phyloP scores from a whole-genome alignment of 1,140 invertebrate genomes.

The Pseudomyrmex gracilis region DNA sequence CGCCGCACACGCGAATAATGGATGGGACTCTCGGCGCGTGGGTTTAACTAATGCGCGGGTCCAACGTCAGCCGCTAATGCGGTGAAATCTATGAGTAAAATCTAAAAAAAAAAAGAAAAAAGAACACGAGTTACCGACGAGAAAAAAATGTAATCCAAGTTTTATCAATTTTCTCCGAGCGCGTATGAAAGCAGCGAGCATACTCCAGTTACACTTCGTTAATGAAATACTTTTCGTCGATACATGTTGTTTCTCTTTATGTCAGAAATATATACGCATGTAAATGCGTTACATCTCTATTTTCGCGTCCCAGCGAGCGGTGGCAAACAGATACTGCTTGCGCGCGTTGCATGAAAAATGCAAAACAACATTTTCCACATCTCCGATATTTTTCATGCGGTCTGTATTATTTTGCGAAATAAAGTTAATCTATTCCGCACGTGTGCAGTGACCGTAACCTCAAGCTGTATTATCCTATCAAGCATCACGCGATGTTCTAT shows the following conservation, averaged over 20 bases:
- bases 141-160: not conserved
- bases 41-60: not conserved
- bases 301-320: not conserved
- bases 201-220: not conserved
- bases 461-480: slow-evolving; percentile 46
- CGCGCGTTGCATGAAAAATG: slow-evolving; percentile 34
- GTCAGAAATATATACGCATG: not conserved
- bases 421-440: slow-evolving; percentile 27
- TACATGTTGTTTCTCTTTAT: not conserved
- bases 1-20: slow-evolving; percentile 16
- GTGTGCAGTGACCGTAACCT: slow-evolving; percentile 37
- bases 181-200: not conserved
- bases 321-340: slow-evolving; percentile 20
- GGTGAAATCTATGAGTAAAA: too few relatives aligned
- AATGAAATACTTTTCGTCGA: slow-evolving; percentile 13
- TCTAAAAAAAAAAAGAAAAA: too few relatives aligned
- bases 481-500: slow-evolving; percentile 25
- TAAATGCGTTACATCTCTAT: not conserved
- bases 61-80: not conserved
- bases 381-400: slow-evolving; percentile 37
- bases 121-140: not conserved
- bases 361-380: slow-evolving; percentile 45
- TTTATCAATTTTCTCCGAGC: not conserved
- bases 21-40: not conserved
- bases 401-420: slow-evolving; percentile 43